These are phyloP conservation scores for Hyles euphorbiae DNA, from an alignment of 1,140 invertebrate genomes.

Conservation along the genomic window DNA sequence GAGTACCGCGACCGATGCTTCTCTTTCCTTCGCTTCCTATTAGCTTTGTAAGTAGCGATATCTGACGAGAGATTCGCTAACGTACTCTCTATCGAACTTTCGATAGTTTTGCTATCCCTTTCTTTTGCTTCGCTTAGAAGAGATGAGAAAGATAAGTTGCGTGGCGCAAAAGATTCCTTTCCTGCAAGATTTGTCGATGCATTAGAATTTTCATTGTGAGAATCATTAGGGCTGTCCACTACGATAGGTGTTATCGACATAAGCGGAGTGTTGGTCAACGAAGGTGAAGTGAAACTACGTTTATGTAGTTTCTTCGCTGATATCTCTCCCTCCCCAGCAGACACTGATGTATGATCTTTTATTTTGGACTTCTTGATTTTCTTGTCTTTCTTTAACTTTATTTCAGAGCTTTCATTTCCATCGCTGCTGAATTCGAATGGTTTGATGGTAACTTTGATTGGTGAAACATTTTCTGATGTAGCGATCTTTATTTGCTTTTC, in stretches of 20 bases:
- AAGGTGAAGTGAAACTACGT: slow-evolving; percentile 69
- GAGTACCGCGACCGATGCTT: slow-evolving; percentile 83
- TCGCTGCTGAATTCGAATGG: slow-evolving; percentile 73
- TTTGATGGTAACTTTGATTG: slow-evolving; percentile 78
- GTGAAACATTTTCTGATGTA: slow-evolving; percentile 54
- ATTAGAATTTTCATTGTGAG: slow-evolving; percentile 59
- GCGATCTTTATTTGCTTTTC: slow-evolving; percentile 34
- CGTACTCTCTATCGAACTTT: slow-evolving; percentile 62
- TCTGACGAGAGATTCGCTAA: slow-evolving; percentile 61
- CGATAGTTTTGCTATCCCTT: slow-evolving; percentile 58
- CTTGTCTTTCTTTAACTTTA: slow-evolving; percentile 60
- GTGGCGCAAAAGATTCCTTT: slow-evolving; percentile 53
- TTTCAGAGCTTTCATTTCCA: slow-evolving; percentile 37
- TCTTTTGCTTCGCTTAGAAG: slow-evolving; percentile 61
- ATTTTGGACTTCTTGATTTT: slow-evolving; percentile 50
- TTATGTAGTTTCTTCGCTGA: slow-evolving; percentile 61
- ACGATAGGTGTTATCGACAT: slow-evolving; percentile 74
- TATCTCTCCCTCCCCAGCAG: slow-evolving; percentile 36
- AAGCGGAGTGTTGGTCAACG: slow-evolving; percentile 68
- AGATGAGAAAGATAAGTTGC: slow-evolving; percentile 69
- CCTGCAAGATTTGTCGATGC: slow-evolving; percentile 30
- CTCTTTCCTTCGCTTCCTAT: slow-evolving; percentile 81
- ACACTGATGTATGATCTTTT: slow-evolving; percentile 37
- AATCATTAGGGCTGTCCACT: slow-evolving; percentile 70
- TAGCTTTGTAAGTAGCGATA: slow-evolving; percentile 69